Conservation (phyloP, 2,113 vertebrate genomes). For the Syngnathoides biaculeatus region DNA sequence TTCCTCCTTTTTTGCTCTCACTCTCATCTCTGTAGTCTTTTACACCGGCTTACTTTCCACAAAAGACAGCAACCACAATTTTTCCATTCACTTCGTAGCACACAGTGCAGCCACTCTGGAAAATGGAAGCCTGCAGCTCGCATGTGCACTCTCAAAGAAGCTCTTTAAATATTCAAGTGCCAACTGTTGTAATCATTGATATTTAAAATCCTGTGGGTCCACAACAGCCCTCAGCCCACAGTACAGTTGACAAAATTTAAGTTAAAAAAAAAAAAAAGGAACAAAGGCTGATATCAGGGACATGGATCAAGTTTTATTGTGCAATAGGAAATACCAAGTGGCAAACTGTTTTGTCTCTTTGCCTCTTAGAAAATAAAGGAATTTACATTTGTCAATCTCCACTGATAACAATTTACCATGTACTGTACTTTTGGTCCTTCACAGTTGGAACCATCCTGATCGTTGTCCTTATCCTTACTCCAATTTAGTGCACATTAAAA, state of each 20-base stretch:
- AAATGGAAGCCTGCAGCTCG: conserved; percentile 70
- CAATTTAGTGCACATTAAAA: conserved; percentile 66
- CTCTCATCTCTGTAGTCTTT: conserved; percentile 32
- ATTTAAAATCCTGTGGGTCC: conserved; percentile 70
- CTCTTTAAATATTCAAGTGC: conserved; percentile 74
- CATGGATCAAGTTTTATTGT: conserved; percentile 60
- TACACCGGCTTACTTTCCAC: conserved; percentile 59
- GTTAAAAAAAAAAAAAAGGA: conserved; percentile 54
- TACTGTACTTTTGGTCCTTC: conserved; percentile 63
- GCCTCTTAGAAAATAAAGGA: conserved; percentile 54
- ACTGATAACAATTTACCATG: conserved; percentile 64
- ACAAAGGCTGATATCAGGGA: conserved; percentile 55
- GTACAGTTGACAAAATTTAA: conserved; percentile 57
- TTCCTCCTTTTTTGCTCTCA: conserved; percentile 21
- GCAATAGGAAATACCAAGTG: conserved; percentile 44
- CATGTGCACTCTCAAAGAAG: conserved; percentile 69
- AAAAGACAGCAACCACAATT: conserved; percentile 66
- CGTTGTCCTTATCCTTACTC: conserved; percentile 31
- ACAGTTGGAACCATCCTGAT: conserved; percentile 65
- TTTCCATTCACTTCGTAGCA: conserved; percentile 68
- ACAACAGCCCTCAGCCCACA: conserved; percentile 52
- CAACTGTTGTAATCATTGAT: conserved; percentile 73
- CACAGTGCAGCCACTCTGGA: conserved; percentile 56
- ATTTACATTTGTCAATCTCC: conserved; percentile 38
- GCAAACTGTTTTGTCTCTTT: conserved; percentile 41